phyloP scores from a whole-genome alignment of 2,888 invertebrate genomes.

The Lasioglossum leucozonium region DNA sequence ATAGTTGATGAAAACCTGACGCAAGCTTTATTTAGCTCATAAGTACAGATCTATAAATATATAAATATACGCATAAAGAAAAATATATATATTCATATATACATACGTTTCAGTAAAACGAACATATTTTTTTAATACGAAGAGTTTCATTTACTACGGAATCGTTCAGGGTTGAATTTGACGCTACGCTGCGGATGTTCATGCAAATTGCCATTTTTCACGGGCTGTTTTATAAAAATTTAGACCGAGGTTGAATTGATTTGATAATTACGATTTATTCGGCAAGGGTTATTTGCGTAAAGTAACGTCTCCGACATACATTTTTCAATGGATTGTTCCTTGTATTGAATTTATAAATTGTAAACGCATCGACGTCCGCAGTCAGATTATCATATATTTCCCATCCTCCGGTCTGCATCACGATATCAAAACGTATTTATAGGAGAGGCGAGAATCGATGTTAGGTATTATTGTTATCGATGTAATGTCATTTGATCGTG shows the following conservation, averaged over 20 bases:
- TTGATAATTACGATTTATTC: not conserved
- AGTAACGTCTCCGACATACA: not conserved
- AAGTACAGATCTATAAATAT: slow-evolving; percentile 44
- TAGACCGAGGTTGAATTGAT: not conserved
- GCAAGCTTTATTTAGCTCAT: slow-evolving; percentile 51
- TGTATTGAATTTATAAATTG: not conserved
- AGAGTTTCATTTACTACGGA: slow-evolving; percentile 30
- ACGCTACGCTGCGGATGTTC: not conserved
- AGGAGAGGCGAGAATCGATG: not conserved
- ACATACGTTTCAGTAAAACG: slow-evolving; percentile 27
- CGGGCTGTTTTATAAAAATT: not conserved
- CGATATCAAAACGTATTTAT: not conserved
- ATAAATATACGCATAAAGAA: slow-evolving; percentile 1
- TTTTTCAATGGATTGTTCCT: not conserved
- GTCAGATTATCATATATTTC: slow-evolving; percentile 8
- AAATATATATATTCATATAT: slow-evolving; percentile 15
- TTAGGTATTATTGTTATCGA: slow-evolving; percentile 19
- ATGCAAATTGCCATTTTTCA: not conserved
- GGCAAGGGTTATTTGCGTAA: not conserved
- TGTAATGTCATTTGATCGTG: slow-evolving; percentile 15
- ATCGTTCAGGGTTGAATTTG: slow-evolving; percentile 24
- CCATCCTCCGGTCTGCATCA: not conserved
- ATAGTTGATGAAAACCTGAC: slow-evolving; percentile 38
- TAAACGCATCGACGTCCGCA: not conserved
- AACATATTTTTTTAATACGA: slow-evolving; percentile 48